Conservation (phyloP, 2,113 vertebrate species). For the Rhegmatorhina hoffmannsi region DNA sequence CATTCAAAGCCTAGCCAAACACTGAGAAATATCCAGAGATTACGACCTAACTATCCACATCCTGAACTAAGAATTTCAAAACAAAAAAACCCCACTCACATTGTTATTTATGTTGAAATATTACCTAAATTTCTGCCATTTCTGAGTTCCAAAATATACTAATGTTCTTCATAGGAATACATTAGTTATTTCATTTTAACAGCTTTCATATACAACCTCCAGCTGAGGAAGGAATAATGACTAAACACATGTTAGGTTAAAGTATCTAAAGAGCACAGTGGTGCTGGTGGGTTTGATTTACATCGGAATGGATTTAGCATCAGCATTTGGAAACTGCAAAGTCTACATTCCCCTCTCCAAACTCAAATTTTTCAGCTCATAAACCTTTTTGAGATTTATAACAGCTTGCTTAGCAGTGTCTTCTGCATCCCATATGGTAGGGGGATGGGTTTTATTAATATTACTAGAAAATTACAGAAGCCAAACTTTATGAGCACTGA, state of each 20-base stretch:
- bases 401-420: slow-evolving; percentile 52
- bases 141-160: slow-evolving; percentile 32
- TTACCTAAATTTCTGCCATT: neutral
- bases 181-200: slow-evolving; percentile 20
- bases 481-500: neutral
- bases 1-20: neutral
- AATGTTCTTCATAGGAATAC: neutral
- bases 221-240: slow-evolving; percentile 4
- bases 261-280: neutral
- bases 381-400: slow-evolving; percentile 51
- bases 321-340: slow-evolving; percentile 26
- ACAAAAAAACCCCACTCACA: neutral
- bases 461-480: neutral
- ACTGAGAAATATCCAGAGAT: neutral
- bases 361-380: slow-evolving; percentile 57
- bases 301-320: slow-evolving; percentile 35
- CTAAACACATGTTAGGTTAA: neutral
- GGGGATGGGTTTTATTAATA: slow-evolving; percentile 25
- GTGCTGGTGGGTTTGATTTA: slow-evolving; percentile 36
- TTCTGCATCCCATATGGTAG: slow-evolving; percentile 36
- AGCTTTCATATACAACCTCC: neutral
- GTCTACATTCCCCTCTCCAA: neutral
- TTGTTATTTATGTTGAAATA: slow-evolving; percentile 37
- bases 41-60: slow-evolving; percentile 20
- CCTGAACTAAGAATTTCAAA: slow-evolving; percentile 17